Evolutionary conservation across 2,113 vertebrate species (phyloP).

Genomic region (Aphyosemion australe): DNA sequence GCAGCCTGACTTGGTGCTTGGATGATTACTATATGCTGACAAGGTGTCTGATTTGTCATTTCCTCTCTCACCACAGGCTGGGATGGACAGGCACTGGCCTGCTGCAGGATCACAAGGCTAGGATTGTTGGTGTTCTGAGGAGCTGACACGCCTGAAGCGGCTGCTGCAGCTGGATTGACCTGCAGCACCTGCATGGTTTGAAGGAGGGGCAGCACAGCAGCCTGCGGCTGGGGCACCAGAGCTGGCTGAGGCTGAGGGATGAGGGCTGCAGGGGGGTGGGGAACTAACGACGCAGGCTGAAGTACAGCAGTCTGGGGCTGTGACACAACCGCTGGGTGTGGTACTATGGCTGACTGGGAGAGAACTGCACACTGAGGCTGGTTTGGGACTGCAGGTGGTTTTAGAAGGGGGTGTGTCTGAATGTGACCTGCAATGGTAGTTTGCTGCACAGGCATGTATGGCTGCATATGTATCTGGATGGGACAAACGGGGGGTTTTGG

Average conservation of each 20-base stretch:
- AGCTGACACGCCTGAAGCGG: constrained; percentile 78
- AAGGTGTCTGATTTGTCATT: constrained; percentile 85
- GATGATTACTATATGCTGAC: constrained; percentile 98
- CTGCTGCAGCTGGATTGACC: constrained; percentile 82
- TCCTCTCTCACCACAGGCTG: constrained; percentile 87
- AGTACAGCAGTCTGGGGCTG: constrained; percentile 84
- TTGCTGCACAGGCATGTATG: constrained; percentile 70
- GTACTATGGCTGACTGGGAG: constrained; percentile 55
- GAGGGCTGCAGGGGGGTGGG: constrained; percentile 52
- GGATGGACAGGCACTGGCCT: constrained; percentile 83
- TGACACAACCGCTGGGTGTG: constrained; percentile 54
- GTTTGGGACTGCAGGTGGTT: constrained; percentile 51
- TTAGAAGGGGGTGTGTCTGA: constrained; percentile 65
- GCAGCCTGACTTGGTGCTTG: constrained; percentile 89
- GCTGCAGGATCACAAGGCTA: constrained; percentile 95
- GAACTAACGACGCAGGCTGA: constrained; percentile 62
- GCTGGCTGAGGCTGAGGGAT: constrained; percentile 65
- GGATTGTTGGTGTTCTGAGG: constrained; percentile 84
- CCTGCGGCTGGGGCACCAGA: constrained; percentile 78
- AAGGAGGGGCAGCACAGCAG: constrained; percentile 87
- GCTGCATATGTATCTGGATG: constrained; percentile 80
- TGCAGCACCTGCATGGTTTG: constrained; percentile 97
- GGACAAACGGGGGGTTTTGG: constrained; percentile 82
- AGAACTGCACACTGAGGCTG: constrained; percentile 67
- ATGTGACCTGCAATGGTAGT: constrained; percentile 59